Conservation (phyloP, 2,888 invertebrate species). For the Xanthorhoe spadicearia region DNA sequence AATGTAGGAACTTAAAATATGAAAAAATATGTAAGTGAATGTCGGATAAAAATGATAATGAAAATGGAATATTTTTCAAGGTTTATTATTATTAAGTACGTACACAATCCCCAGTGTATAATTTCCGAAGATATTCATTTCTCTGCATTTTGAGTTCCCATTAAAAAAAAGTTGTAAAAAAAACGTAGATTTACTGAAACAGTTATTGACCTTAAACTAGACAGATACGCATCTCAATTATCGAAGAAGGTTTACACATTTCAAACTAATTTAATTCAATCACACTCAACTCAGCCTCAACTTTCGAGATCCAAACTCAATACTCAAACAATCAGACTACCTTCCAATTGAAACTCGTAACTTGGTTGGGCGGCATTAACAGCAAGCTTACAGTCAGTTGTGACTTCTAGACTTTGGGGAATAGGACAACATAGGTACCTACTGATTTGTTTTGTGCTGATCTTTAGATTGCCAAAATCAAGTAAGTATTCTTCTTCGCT, state of each 20-base stretch:
- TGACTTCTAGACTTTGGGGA: constrained; percentile 13
- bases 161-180: too few species aligned
- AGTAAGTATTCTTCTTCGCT: not conserved
- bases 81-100: too few species aligned
- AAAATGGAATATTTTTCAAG: too few species aligned
- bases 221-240: not conserved
- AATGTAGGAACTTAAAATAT: too few species aligned
- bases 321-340: constrained; percentile 23
- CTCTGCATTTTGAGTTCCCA: too few species aligned
- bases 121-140: too few species aligned
- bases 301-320: constrained; percentile 29
- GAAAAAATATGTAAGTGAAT: too few species aligned
- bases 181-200: too few species aligned
- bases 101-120: too few species aligned
- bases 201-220: not conserved
- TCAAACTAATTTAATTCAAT: constrained; percentile 38
- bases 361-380: constrained; percentile 41
- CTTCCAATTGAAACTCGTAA: constrained; percentile 36
- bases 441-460: constrained; percentile 6
- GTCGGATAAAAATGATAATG: too few species aligned
- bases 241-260: constrained; percentile 7
- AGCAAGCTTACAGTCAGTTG: constrained; percentile 22
- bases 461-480: not conserved
- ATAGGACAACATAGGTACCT: constrained; percentile 9
- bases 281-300: constrained; percentile 17